Percentiles rank a stretch among this genome's conserved stretches.
Conservation (phyloP, 2,888 invertebrate species). For the Agrochola circellaris region DNA sequence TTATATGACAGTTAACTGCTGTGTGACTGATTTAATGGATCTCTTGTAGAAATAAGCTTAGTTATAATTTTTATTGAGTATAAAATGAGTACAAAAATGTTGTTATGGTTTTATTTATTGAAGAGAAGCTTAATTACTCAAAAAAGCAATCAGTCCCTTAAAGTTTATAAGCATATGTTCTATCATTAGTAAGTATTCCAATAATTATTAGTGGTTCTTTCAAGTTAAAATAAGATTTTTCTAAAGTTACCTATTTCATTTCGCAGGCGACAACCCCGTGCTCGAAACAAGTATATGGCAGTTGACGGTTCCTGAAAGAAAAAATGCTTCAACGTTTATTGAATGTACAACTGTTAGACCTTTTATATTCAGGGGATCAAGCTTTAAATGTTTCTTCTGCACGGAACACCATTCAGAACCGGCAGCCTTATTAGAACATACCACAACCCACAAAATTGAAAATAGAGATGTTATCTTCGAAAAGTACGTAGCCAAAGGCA, state of each 20-base stretch:
- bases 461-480: conserved; percentile 66
- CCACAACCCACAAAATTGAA: conserved; percentile 66
- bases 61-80: neutral
- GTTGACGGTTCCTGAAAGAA: conserved; percentile 76
- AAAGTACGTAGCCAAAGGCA: conserved; percentile 74
- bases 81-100: neutral
- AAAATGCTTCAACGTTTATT: conserved; percentile 78
- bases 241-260: conserved; percentile 27
- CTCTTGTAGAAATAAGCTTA: conserved; percentile 43
- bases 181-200: conserved; percentile 22
- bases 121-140: neutral
- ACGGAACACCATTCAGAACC: conserved; percentile 73
- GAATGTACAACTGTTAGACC: conserved; percentile 77
- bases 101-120: conserved; percentile 20
- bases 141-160: neutral
- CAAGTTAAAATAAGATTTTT: neutral
- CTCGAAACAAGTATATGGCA: conserved; percentile 79
- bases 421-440: conserved; percentile 72
- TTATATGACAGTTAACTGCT: conserved; percentile 15
- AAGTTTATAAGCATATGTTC: neutral
- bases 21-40: conserved; percentile 53
- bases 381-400: conserved; percentile 82
- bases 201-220: neutral
- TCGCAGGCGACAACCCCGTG: conserved; percentile 58
- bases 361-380: conserved; percentile 79